phyloP scores from a whole-genome alignment of 2,888 invertebrate species.

The Saturnia pavonia region DNA sequence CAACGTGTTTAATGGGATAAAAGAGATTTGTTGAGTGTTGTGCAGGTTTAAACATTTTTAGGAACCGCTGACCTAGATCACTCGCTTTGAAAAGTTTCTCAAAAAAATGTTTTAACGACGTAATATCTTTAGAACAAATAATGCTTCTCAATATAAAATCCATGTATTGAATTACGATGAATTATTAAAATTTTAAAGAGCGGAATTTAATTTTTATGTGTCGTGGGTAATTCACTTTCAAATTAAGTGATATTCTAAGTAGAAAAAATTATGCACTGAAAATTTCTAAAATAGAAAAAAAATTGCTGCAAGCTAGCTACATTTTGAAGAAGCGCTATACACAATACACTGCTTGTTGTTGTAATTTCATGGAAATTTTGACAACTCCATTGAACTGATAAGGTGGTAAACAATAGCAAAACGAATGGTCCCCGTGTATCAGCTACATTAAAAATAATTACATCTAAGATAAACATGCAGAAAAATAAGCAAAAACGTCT shows the following conservation, averaged over 20 bases:
- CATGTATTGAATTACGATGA: not conserved
- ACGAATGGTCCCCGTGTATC: not conserved
- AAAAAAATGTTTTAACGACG: not conserved
- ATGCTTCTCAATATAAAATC: not conserved
- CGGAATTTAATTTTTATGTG: not conserved
- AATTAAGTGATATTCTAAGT: no score
- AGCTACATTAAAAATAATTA: slow-evolving; percentile 20
- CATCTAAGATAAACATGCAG: slow-evolving; percentile 42
- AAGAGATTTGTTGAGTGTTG: no score
- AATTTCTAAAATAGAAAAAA: not conserved
- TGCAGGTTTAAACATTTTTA: no score
- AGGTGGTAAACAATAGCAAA: slow-evolving; percentile 1
- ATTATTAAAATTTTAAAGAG: not conserved
- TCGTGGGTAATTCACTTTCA: not conserved
- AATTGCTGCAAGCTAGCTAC: no score
- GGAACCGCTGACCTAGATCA: no score
- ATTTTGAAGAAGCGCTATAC: no score
- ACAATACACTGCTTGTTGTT: not conserved
- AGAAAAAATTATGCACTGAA: no score
- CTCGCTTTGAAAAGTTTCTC: no score
- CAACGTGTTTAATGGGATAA: no score
- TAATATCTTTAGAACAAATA: not conserved
- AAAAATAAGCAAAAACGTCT: slow-evolving; percentile 44
- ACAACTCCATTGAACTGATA: not conserved
- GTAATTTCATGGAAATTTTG: not conserved